Evolutionary conservation across 1,140 invertebrate species (phyloP), one percentile per base, ranked within the genome.

Genomic region (Harpegnathos saltator): DNA sequence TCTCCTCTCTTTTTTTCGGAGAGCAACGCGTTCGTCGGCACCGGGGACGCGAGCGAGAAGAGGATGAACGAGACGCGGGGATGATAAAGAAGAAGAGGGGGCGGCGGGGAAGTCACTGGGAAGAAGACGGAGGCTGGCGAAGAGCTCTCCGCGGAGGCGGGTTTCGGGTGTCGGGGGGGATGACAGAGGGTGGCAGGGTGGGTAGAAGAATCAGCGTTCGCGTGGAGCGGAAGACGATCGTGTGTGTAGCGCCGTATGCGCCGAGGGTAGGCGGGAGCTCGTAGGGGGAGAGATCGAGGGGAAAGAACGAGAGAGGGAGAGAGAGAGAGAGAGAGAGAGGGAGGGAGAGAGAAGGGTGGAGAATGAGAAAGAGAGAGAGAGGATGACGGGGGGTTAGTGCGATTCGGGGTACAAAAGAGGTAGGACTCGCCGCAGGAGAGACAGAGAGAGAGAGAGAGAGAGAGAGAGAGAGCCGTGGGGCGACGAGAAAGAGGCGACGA

Each of bases 191-290:
- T 82, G 54, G 74, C 78, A 72, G 61, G 68, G 59, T 44, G 19
- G 68, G 44, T 12, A 50, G 33, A 54, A 48, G 29, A n/a, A 29
- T 56, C 38, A 50, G 33, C 66, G 29, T 48, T 17, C 48, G 69
- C 62, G 62, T n/a, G 56, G 66, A 66, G 50, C 50, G 62, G 81
- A 84, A 75, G 82, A 61, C 50, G 58, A 84, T 54, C 69, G 69
- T 73, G 77, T 80, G 87, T 77, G 77, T 68, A 85, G 26, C 62
- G 61, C 71, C 85, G 68, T 85, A 74, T 85, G 74, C 44, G 68
- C 19, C 61, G 54, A 54, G 56, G 50, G 24, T 59, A 50, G 61
- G 68, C 56, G 50, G 38, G 26, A 14, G 50, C 48, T 48, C 24
- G n/a, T 26, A 24, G 44, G 56, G 24, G 44, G 19, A 17, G 29